Evolutionary conservation across 2,888 invertebrate species (phyloP), one percentile per base, ranked within the genome.

Genomic region (Gasteruption jaculator): DNA sequence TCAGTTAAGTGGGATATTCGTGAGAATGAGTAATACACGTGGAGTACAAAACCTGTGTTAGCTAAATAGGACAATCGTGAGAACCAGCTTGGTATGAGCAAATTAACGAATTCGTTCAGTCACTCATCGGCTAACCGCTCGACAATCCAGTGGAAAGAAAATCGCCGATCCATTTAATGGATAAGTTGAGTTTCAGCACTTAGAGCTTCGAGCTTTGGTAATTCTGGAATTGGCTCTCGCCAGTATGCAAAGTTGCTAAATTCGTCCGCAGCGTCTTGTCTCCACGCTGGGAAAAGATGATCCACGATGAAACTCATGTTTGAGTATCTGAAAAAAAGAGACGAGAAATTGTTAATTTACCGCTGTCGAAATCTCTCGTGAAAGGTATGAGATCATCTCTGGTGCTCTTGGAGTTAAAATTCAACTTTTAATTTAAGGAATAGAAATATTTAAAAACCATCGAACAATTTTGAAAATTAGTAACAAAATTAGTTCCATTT

Each of bases 291-390:
- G 74, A 95, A 97, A 71, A 97, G 81, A 73, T 94, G 93, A 76
- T 97, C 96, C 52, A 91, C 95, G 53, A 95, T 83, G 72, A 87
- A 88, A 50, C 88, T 87, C 86, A 96, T 89, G 72, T 89, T 89
- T 45, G 89, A 85, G 74, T 97, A 97, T 67, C 95, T 95, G 81
- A 4, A 80, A 78, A 46, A 45, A 55, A 60, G 62, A 51, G 52
- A 34, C 21, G 19, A 33, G 14, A 6, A 2, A 20, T 38, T 25
- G 3, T 25, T 16, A 10, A 14, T 16, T 25, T n/a, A 5, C 15
- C 24, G 6, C 27, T 18, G 5, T 38, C 18, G 11, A 24, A 32
- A 41, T 39, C 6, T 33, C 25, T 25, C n/a, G 35, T 7, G 20
- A 27, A 27, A 29, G 16, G 8, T 1, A 29, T 7, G 16, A 7